Base-by-base conservation (phyloP, 1,140 invertebrate genomes). In the Drepana arcuata region DNA sequence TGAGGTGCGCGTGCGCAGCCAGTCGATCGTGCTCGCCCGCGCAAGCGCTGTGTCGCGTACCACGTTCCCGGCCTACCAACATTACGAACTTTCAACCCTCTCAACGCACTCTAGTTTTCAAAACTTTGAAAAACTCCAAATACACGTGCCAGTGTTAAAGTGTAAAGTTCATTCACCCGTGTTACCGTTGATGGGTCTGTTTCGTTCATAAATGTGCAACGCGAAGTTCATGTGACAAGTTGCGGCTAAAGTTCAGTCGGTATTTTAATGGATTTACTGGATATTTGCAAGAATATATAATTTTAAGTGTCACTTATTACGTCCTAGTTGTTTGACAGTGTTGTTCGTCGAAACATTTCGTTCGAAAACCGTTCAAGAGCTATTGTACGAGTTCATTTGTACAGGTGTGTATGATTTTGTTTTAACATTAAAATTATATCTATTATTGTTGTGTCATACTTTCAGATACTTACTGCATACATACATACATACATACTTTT, bases 1-100 rank as follows among this genome's bases (percentile, higher is more conserved):
- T 31, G 60, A 63, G 58, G 23, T 72, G 71, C 75, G 75, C 69
- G 43, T 66, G 73, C 69, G 71, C 53, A 52, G 46, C 50, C 77
- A 81, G 77, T 78, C 59, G 60, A 50, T 61, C 64, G 70, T 73
- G 65, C 41, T 50, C 65, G 34, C 49, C 52, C 54, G 36, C n/a
- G n/a, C 26, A 39, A 48, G 60, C 48, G 66, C 47, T 36, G 26
- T 26, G 32, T 32, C 34, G 40, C 26, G 39, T 25, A 27, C 32
- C 23, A 24, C 32, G 25, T 29, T 4, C 28, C 16, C 26, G 18
- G 33, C 27, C 26, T 32, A 49, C 50, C 41, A 21, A 48, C 52
- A 50, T 52, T 48, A 48, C 70, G 67, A 67, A 71, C 62, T 65
- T 48, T 57, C 47, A 16, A 30, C 23, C n/a, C n/a, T n/a, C n/a